Base-by-base conservation (phyloP, 2,113 vertebrate genomes). In the Pimephales promelas region DNA sequence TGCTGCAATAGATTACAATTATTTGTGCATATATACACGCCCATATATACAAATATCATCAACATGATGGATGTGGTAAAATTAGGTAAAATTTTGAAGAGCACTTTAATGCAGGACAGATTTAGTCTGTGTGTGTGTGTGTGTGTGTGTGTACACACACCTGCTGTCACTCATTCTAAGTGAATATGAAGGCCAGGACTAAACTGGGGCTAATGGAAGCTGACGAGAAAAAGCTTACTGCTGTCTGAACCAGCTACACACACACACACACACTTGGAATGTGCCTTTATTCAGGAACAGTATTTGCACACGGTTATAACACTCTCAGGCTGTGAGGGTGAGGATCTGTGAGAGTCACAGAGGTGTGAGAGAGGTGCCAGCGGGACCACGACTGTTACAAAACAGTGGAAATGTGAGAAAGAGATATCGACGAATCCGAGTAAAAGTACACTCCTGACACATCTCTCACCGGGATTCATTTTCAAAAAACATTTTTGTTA, bases 91-190 rank as follows among this genome's bases (percentile, higher is more conserved):
- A 61, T 24, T 20, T 22, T 18, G 7, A 52, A 52, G 26, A 80
- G n/a, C n/a, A 34, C 52, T 45, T 73, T 64, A 66, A 49, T 78
- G 57, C 57, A 28, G 47, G 74, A 36, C 74, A 78, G 66, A 47
- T 34, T 56, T 76, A 76, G 18, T 78, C 20, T 75, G 31, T 83
- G 28, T 76, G 36, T 80, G 45, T 73, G 26, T 83, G 75, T 59
- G 57, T 26, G 54, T 79, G 62, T 78, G 56, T 57, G 79, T 75
- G 20, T 64, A 14, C 5, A 24, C 28, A 70, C 57, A 28, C 71
- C 52, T 76, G 54, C 84, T 89, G 90, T 91, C 91, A 90, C 36
- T 94, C 90, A 90, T 64, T 56, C 75, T 91, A 91, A 93, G 88
- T 49, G 79, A 88, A 92, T 77, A 84, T 62, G 91, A 92, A 88